Percentiles rank a stretch among this genome's conserved stretches.
phyloP scores from a whole-genome alignment of 2,113 vertebrate genomes.

The Lepidothrix coronata region DNA sequence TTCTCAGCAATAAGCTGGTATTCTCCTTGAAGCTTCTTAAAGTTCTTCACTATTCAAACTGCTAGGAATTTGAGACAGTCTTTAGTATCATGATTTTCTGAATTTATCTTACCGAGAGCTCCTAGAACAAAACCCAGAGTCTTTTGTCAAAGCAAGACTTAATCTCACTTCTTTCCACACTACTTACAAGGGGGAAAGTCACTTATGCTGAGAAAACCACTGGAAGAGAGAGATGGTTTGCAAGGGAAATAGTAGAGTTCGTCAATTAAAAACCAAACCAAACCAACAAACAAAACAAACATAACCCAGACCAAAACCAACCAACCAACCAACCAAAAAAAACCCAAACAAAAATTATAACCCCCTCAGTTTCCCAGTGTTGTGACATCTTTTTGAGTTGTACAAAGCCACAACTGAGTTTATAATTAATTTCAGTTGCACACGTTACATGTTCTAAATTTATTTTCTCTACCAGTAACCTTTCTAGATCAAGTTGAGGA shows the following conservation, averaged over 20 bases:
- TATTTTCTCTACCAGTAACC: background rate
- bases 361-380: background rate
- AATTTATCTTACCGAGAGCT: background rate
- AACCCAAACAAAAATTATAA: background rate
- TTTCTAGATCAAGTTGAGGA: background rate
- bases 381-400: background rate
- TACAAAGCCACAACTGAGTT: background rate
- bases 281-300: background rate
- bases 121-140: background rate
- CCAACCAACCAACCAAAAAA: background rate
- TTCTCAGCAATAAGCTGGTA: background rate
- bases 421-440: background rate
- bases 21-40: background rate
- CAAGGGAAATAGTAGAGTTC: background rate
- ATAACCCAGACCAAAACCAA: background rate
- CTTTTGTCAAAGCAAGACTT: background rate
- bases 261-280: background rate
- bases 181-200: background rate
- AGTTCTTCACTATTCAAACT: background rate
- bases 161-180: background rate
- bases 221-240: background rate
- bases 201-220: background rate
- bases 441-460: background rate
- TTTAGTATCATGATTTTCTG: background rate
- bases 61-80: background rate